Percentiles rank a stretch among this genome's conserved stretches.
These are phyloP conservation scores for Catharus minimus DNA, from an alignment of 2,113 vertebrate genomes.

Conservation along the genomic window DNA sequence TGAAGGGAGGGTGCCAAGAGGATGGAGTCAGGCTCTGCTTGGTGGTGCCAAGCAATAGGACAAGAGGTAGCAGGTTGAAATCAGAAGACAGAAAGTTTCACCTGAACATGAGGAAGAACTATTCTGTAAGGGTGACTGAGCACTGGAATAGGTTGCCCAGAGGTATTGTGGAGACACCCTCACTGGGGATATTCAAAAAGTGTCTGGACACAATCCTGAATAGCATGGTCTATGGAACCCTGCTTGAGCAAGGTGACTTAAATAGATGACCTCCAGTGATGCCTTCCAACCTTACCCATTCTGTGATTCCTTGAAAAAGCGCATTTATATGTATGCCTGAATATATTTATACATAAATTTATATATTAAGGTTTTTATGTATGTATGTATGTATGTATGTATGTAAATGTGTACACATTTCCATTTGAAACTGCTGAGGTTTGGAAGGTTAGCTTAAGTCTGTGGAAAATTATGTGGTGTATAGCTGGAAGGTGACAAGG, in stretches of 20 bases:
- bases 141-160: background rate
- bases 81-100: background rate
- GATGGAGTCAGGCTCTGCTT: background rate
- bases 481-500: background rate
- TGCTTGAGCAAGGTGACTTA: background rate
- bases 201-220: background rate
- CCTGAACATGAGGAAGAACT: background rate
- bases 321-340: background rate
- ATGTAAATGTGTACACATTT: background rate
- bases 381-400: background rate
- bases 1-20: background rate
- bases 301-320: background rate
- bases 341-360: background rate
- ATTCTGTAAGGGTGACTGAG: background rate
- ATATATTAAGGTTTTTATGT: background rate
- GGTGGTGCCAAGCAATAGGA: background rate
- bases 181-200: background rate
- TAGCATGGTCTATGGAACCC: background rate
- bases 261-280: background rate
- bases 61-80: background rate
- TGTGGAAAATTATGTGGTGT: background rate
- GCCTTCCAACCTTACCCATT: background rate
- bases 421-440: background rate
- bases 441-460: background rate
- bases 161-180: background rate